Percentiles rank a stretch among this genome's conserved stretches.
phyloP scores from a whole-genome alignment of 2,888 invertebrate genomes.

The Julus scandinavius region DNA sequence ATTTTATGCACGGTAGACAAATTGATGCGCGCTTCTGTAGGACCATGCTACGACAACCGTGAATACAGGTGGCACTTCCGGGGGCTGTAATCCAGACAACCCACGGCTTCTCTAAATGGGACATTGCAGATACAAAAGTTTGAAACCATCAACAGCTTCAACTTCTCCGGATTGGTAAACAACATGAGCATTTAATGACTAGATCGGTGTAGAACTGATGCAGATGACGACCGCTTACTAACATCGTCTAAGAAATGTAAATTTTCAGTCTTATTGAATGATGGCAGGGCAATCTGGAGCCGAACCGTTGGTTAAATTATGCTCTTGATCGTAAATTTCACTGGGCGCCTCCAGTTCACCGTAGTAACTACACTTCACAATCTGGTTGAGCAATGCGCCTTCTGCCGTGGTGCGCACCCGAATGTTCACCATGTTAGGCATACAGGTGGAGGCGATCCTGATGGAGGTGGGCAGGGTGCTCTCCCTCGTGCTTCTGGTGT shows the following conservation, averaged over 20 bases:
- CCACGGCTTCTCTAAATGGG: background rate
- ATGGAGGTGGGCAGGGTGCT: constrained; percentile 54
- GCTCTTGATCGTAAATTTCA: constrained; percentile 30
- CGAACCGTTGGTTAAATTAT: constrained; percentile 45
- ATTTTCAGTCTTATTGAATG: background rate
- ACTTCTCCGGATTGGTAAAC: background rate
- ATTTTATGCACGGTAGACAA: background rate
- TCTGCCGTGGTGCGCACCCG: constrained; percentile 54
- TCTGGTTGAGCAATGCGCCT: constrained; percentile 54
- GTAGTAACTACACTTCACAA: constrained; percentile 52
- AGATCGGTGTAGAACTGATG: background rate
- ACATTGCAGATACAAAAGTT: background rate
- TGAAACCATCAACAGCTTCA: background rate
- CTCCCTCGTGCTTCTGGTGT: constrained; percentile 53
- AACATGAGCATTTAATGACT: background rate
- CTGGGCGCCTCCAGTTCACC: constrained; percentile 47
- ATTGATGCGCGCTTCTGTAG: background rate
- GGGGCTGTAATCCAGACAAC: background rate
- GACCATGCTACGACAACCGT: background rate
- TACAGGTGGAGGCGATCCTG: constrained; percentile 30
- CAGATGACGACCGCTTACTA: background rate
- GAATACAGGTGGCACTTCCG: background rate
- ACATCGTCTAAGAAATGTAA: background rate
- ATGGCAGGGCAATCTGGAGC: constrained; percentile 8
- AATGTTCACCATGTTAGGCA: constrained; percentile 51